A percentile compares a stretch with the other conserved stretches of the same genome.
phyloP scores from a whole-genome alignment of 2,113 vertebrate species.

The Sterrhoptilus dennistouni region DNA sequence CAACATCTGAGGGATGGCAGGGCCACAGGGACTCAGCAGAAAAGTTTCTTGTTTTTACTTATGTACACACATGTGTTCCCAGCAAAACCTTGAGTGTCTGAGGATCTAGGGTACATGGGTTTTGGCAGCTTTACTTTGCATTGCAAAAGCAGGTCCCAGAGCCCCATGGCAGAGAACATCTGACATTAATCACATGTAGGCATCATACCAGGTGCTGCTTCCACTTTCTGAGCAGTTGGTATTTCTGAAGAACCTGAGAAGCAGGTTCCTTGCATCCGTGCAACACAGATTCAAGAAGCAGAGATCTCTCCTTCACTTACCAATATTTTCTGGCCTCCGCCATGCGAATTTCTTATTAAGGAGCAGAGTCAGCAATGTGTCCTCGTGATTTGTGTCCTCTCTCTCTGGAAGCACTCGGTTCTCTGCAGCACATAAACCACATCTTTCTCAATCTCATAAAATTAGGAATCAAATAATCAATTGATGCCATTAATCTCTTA shows the following conservation, averaged over 20 bases:
- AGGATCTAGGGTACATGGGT: fast-evolving
- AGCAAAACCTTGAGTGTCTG: background rate
- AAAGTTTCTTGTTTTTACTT: background rate
- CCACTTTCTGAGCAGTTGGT: background rate
- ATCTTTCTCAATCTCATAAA: background rate
- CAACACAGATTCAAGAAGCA: background rate
- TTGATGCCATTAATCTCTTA: background rate
- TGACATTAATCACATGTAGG: background rate
- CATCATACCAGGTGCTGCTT: background rate
- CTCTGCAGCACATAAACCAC: conserved; percentile 34
- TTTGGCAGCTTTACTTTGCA: background rate
- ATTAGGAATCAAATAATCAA: background rate
- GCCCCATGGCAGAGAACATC: background rate
- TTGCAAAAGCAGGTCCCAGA: background rate
- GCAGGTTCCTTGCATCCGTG: background rate
- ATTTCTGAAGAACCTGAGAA: background rate
- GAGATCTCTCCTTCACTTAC: conserved; percentile 11
- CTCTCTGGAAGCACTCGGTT: conserved; percentile 62
- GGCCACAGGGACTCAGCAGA: background rate
- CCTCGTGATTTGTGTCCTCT: conserved; percentile 46
- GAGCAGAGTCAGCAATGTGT: conserved; percentile 60
- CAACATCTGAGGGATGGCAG: fast-evolving
- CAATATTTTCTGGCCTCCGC: conserved; percentile 47
- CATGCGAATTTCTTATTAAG: conserved; percentile 57
- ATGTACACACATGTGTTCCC: background rate